Conservation (phyloP, 2,797 vertebrate genomes). For the Chelidonichthys spinosus region DNA sequence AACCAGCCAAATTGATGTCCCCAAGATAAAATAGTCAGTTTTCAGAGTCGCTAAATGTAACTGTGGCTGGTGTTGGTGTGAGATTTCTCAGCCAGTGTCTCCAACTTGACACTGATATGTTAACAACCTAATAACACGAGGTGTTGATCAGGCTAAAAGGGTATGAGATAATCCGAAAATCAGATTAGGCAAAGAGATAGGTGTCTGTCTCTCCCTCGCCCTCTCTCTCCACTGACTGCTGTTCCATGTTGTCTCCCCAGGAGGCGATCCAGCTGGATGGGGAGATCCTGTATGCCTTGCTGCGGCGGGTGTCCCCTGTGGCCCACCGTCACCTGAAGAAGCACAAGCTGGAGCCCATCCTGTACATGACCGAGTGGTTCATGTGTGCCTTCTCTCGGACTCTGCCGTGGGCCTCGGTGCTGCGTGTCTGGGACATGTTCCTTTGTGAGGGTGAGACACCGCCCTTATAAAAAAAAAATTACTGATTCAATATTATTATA, state of each 20-base stretch:
- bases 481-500: neutral
- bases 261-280: slow-evolving; percentile 98
- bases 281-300: slow-evolving; percentile 93
- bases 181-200: slow-evolving; percentile 49
- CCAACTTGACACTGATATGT: slow-evolving; percentile 18
- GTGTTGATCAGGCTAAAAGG: slow-evolving; percentile 38
- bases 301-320: slow-evolving; percentile 88
- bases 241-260: slow-evolving; percentile 69
- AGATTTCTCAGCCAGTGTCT: slow-evolving; percentile 15
- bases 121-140: slow-evolving; percentile 37
- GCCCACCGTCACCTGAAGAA: slow-evolving; percentile 94
- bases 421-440: slow-evolving; percentile 99
- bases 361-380: slow-evolving; percentile 99
- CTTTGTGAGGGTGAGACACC: slow-evolving; percentile 92
- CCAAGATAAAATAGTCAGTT: neutral
- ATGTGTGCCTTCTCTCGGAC: slow-evolving; percentile 98
- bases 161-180: slow-evolving; percentile 53
- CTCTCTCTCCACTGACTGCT: slow-evolving; percentile 20
- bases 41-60: neutral
- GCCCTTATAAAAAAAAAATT: neutral
- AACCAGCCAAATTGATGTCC: neutral
- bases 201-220: neutral
- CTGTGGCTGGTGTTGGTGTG: neutral
- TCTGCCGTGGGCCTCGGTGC: slow-evolving; percentile 95
- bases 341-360: slow-evolving; percentile 94